A percentile compares a stretch with the other conserved stretches of the same genome.
These are phyloP conservation scores for Xanthia togata DNA, from an alignment of 2,888 invertebrate genomes.

Conservation along the genomic window DNA sequence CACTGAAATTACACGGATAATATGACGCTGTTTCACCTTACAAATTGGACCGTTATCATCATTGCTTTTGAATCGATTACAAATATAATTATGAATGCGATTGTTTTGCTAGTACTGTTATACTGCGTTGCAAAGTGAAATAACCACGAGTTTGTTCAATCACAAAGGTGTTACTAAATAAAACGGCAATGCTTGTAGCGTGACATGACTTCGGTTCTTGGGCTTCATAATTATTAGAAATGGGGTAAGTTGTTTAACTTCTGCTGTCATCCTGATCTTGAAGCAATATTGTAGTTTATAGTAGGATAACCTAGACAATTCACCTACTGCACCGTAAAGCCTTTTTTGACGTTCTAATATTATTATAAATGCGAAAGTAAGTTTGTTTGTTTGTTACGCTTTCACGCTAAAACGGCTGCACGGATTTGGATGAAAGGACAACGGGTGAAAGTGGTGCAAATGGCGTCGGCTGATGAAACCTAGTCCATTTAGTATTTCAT, in stretches of 20 bases:
- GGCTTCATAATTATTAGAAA: neutral
- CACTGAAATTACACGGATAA: slow-evolving; percentile 17
- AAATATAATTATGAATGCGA: slow-evolving; percentile 13
- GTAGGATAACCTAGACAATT: neutral
- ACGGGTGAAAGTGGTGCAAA: too few relatives aligned
- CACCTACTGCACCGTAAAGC: too few relatives aligned
- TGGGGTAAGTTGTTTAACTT: too few relatives aligned
- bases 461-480: too few relatives aligned
- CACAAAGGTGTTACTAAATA: neutral
- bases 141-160: neutral
- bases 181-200: neutral
- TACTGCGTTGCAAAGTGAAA: neutral
- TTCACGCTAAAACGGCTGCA: too few relatives aligned
- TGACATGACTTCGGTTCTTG: neutral
- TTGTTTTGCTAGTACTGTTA: neutral
- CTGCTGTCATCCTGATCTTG: neutral
- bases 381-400: too few relatives aligned
- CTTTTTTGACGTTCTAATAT: too few relatives aligned
- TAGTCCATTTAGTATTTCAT: too few relatives aligned
- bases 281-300: neutral
- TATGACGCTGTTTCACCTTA: slow-evolving; percentile 6
- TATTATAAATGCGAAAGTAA: too few relatives aligned
- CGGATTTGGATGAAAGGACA: too few relatives aligned
- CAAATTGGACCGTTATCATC: slow-evolving; percentile 7
- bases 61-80: slow-evolving; percentile 10